phyloP scores from a whole-genome alignment of 2,797 vertebrate species.

The Poeciliopsis infans region DNA sequence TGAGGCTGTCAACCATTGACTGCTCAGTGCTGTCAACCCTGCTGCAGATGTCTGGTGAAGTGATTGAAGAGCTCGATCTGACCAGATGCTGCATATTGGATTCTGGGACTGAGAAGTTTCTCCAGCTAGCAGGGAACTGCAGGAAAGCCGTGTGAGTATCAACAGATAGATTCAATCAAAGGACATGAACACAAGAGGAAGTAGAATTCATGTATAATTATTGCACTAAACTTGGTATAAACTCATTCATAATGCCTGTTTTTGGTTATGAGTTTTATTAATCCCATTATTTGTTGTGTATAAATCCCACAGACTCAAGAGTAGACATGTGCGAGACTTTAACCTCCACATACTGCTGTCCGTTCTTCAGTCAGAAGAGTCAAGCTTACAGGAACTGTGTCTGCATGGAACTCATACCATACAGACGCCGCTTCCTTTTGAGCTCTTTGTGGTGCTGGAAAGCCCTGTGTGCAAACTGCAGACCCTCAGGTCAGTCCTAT shows the following conservation, averaged over 20 bases:
- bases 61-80: conserved; percentile 29
- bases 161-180: neutral
- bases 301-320: conserved; percentile 19
- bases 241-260: neutral
- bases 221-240: neutral
- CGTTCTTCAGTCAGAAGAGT: neutral
- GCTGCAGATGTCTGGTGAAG: conserved; percentile 28
- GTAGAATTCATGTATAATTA: neutral
- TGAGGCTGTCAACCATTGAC: neutral
- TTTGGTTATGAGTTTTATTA: neutral
- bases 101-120: neutral
- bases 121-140: conserved; percentile 9
- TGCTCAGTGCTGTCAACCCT: conserved; percentile 23
- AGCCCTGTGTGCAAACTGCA: conserved; percentile 22
- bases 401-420: neutral
- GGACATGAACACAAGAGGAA: neutral
- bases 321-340: rapidly evolving
- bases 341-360: neutral
- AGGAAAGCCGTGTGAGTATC: conserved; percentile 22
- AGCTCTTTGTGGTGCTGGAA: neutral
- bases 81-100: neutral
- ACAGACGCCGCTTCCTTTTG: rapidly evolving
- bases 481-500: neutral
- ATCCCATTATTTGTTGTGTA: neutral
- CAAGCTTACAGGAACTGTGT: conserved; percentile 17